Evolutionary conservation across 2,888 invertebrate species (phyloP).

Genomic region (Stenurella melanura): DNA sequence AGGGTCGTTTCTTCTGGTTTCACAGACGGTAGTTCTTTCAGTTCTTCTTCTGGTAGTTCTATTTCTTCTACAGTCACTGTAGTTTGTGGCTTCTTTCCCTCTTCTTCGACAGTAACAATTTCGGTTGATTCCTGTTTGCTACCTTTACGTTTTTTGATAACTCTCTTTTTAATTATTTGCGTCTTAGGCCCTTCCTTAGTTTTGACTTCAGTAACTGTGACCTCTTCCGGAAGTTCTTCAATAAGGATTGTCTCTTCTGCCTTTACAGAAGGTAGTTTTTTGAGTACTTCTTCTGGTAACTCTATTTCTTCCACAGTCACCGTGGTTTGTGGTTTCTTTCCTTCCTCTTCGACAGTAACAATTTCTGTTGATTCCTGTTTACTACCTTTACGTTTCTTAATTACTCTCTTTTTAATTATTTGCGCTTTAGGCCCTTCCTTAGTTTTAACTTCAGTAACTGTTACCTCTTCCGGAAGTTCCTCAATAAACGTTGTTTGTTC

Average conservation of each 20-base stretch:
- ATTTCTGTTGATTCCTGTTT: constrained; percentile 69
- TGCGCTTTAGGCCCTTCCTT: not conserved
- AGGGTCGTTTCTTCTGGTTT: constrained; percentile 55
- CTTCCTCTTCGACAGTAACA: constrained; percentile 57
- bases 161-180: constrained; percentile 69
- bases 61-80: constrained; percentile 53
- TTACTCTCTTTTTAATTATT: not conserved
- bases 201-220: constrained; percentile 68
- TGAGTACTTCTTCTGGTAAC: constrained; percentile 54
- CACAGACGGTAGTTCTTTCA: constrained; percentile 65
- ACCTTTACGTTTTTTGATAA: constrained; percentile 71
- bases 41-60: constrained; percentile 52
- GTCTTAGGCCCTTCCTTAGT: constrained; percentile 61
- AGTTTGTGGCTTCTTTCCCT: constrained; percentile 62
- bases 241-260: constrained; percentile 57
- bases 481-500: constrained; percentile 59
- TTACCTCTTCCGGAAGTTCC: constrained; percentile 71
- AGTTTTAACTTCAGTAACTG: constrained; percentile 59
- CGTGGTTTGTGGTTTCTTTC: constrained; percentile 57
- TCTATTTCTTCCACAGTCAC: constrained; percentile 56
- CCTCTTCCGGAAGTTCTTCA: constrained; percentile 71
- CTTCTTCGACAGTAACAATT: constrained; percentile 72
- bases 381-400: constrained; percentile 63
- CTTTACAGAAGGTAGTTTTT: constrained; percentile 56
- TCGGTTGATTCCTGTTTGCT: constrained; percentile 70